phyloP scores from a whole-genome alignment of 2,797 vertebrate species.

The Diceros bicornis region DNA sequence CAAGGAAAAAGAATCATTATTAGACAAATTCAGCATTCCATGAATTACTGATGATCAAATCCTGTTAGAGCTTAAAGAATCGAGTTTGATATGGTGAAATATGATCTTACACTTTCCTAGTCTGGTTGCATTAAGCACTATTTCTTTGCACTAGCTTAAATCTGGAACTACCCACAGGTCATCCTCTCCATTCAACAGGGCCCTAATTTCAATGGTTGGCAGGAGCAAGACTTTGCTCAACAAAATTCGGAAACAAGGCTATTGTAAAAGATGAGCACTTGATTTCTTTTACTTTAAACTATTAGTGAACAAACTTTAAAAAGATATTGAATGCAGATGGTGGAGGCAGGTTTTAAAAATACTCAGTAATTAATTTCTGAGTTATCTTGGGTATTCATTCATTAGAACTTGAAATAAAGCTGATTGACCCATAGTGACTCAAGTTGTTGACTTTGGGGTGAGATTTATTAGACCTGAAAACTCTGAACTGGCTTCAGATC shows the following conservation, averaged over 20 bases:
- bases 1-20: neutral
- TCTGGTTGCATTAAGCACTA: neutral
- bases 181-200: neutral
- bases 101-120: neutral
- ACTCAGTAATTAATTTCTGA: constrained; percentile 83
- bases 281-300: constrained; percentile 85
- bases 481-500: constrained; percentile 83
- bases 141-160: neutral
- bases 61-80: neutral
- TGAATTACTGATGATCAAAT: neutral
- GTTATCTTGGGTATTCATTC: constrained; percentile 83
- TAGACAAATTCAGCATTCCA: neutral
- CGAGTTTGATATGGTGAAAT: neutral
- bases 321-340: constrained; percentile 43
- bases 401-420: constrained; percentile 87
- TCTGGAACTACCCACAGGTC: neutral
- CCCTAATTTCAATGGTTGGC: constrained; percentile 74
- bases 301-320: constrained; percentile 83
- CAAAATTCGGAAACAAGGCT: constrained; percentile 78
- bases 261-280: constrained; percentile 71
- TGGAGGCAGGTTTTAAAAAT: constrained; percentile 67
- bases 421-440: constrained; percentile 86
- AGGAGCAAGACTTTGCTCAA: constrained; percentile 73
- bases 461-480: constrained; percentile 87
- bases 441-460: constrained; percentile 86